Evolutionary conservation across 2,113 vertebrate genomes (phyloP).

Genomic region (Caracal caracal): DNA sequence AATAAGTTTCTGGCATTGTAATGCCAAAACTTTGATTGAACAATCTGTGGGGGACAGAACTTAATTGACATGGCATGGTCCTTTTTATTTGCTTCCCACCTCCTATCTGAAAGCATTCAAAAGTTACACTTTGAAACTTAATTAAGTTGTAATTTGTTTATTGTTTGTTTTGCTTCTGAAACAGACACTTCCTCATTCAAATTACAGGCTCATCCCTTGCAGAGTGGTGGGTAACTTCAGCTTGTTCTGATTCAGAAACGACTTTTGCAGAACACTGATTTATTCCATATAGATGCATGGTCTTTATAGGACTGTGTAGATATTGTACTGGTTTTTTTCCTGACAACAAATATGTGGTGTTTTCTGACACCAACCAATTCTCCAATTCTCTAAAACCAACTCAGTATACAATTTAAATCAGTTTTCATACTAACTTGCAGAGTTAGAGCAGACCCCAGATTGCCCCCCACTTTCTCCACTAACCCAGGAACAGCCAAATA

Average conservation of each 20-base stretch:
- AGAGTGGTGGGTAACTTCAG: background rate
- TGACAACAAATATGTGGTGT: background rate
- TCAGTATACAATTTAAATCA: background rate
- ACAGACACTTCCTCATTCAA: conserved; percentile 24
- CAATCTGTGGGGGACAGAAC: conserved; percentile 5
- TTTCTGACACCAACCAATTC: background rate
- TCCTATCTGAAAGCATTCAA: conserved; percentile 30
- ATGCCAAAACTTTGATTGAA: conserved; percentile 60
- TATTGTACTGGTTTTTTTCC: background rate
- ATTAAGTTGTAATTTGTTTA: conserved; percentile 58
- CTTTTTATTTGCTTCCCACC: conserved; percentile 37
- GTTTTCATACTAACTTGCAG: background rate
- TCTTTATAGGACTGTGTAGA: background rate
- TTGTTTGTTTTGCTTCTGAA: conserved; percentile 24
- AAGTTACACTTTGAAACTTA: conserved; percentile 67
- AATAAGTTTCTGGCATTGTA: conserved; percentile 30
- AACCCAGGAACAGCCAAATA: background rate
- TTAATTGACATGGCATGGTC: conserved; percentile 53
- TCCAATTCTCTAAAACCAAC: background rate
- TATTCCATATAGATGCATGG: background rate
- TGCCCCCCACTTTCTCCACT: background rate
- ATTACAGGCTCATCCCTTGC: background rate
- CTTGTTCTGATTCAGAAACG: conserved; percentile 39
- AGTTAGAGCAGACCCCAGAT: background rate
- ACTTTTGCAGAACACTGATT: background rate